Base-by-base conservation (phyloP, 1,140 invertebrate genomes). In the Metopolophium dirhodum region DNA sequence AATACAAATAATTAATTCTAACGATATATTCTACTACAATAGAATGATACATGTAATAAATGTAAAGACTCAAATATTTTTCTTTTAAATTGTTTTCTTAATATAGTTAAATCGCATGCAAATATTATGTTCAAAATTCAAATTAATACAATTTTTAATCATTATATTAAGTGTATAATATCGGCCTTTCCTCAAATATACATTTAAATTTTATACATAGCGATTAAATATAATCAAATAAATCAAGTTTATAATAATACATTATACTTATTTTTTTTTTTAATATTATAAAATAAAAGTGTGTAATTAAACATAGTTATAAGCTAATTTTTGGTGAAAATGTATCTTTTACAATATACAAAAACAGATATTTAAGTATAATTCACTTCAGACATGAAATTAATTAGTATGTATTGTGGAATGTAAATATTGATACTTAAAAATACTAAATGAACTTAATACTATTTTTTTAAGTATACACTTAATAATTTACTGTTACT, bases 321-420 rank as follows among this genome's bases (percentile, higher is more conserved):
- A 41, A 85, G 14, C 37, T 85, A 85, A 85, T 85, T 45, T 41
- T 85, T 86, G 77, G 77, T 83, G 77, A 37, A 83, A 83, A 83
- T 20, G n/a, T 35, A 35, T 82, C 77, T 83, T 83, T 83, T 83
- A 83, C 20, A 37, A 47, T 30, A 47, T 86, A 45, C 22, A 86
- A 86, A 41, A 86, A 86, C 41, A 86, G 85, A 86, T 86, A 86
- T 47, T 86, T 86, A 47, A 30, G 11, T 30, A 86, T 45, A 86
- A 86, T 47, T 47, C 85, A 86, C 26, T 14, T 47, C 18, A n/a
- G 8, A 86, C 7, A 47, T 7, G 26, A 86, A 86, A 47, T 30
- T 14, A 41, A 26, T 85, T 23, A 85, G 35, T 14, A 82, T 82
- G 77, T 23, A 83, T 23, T 83, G 22, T 83, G 85, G 85, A 86